phyloP scores from a whole-genome alignment of 1,140 invertebrate species.

The Drosophila novamexicana region DNA sequence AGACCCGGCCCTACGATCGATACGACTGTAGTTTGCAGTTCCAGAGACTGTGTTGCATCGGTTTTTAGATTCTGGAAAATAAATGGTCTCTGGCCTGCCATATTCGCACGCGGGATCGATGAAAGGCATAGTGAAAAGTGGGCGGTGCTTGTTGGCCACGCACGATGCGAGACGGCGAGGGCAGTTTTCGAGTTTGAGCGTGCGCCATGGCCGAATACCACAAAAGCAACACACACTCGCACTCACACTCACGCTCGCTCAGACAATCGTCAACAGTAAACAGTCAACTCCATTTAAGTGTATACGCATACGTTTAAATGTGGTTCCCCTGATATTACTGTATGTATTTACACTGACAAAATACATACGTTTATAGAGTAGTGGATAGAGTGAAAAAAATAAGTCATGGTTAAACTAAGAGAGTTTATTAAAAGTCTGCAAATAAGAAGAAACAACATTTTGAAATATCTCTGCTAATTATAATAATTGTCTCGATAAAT shows the following conservation, averaged over 20 bases:
- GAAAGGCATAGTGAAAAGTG: constrained; percentile 74
- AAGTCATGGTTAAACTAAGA: too few species aligned
- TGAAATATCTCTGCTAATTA: too few species aligned
- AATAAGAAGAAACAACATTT: too few species aligned
- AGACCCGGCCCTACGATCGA: constrained; percentile 50
- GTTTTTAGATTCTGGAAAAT: constrained; percentile 53
- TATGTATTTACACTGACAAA: background rate
- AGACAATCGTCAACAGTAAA: constrained; percentile 4
- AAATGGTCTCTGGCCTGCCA: constrained; percentile 63
- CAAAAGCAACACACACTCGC: constrained; percentile 36
- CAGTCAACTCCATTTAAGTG: constrained; percentile 1
- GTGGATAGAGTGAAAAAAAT: too few species aligned
- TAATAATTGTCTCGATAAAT: too few species aligned
- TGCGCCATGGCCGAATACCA: constrained; percentile 65
- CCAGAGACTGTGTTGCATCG: constrained; percentile 51
- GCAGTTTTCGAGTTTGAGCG: constrained; percentile 55
- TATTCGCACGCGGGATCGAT: constrained; percentile 66
- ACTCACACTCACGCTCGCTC: constrained; percentile 2
- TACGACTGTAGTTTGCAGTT: constrained; percentile 29
- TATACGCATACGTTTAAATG: background rate
- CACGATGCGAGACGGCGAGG: constrained; percentile 34
- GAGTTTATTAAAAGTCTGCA: too few species aligned
- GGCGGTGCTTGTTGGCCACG: constrained; percentile 64
- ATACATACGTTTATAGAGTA: too few species aligned
- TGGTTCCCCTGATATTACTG: background rate